Evolutionary conservation across 35 echinoderm and acorn worm genomes (phyloP).

Genomic region (Amphiura filiformis): DNA sequence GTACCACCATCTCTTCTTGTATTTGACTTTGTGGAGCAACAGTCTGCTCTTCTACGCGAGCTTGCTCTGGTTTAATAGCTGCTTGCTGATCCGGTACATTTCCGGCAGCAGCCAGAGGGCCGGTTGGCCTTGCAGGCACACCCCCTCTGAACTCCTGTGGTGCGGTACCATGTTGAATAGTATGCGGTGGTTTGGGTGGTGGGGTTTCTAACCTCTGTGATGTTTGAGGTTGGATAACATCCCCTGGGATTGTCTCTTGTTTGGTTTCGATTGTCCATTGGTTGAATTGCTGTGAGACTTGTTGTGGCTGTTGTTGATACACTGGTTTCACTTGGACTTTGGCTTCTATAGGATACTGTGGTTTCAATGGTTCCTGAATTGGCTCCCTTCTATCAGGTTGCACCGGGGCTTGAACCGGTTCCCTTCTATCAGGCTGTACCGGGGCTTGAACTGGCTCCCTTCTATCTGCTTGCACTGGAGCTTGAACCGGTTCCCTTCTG

Average conservation of each 20-base stretch:
- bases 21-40: not conserved
- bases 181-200: constrained; percentile 16
- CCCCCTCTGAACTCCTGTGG: constrained; percentile 61
- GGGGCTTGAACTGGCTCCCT: not conserved
- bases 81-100: not conserved
- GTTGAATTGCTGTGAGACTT: not conserved
- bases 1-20: not conserved
- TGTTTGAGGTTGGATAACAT: not conserved
- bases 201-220: not conserved
- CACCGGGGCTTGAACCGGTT: not conserved
- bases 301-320: not conserved
- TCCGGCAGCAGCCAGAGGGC: constrained; percentile 47
- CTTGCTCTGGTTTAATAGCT: not conserved
- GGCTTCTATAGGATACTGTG: constrained; percentile 26
- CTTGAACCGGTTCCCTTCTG: not conserved
- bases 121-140: constrained; percentile 73
- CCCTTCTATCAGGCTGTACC: not conserved
- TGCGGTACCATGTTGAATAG: constrained; percentile 29
- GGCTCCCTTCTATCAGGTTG: constrained; percentile 3
- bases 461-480: not conserved
- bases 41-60: not conserved
- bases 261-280: not conserved
- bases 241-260: not conserved
- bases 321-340: constrained; percentile 10
- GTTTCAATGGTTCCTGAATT: not conserved